Percentiles rank a stretch among this genome's conserved stretches.
Conservation (phyloP, 23 tunicate genomes). For the Phallusia fumigata region DNA sequence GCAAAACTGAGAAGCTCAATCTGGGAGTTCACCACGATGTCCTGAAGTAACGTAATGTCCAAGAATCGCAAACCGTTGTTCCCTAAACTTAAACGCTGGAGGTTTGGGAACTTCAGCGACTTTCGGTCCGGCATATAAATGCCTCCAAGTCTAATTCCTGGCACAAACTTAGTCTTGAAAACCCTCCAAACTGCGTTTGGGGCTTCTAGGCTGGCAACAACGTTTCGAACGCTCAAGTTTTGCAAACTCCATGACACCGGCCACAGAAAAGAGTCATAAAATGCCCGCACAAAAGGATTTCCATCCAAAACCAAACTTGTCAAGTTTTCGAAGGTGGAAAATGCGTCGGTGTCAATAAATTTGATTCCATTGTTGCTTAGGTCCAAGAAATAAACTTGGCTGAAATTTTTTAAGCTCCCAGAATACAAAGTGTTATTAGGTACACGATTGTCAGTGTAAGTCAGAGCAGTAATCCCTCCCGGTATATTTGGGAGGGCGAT, state of each 20-base stretch:
- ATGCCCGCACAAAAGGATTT: conserved; percentile 16
- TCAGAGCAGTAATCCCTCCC: not conserved
- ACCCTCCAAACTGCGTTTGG: not conserved
- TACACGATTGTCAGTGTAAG: conserved; percentile 8
- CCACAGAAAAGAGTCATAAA: not conserved
- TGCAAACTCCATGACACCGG: not conserved
- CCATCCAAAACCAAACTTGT: conserved; percentile 7
- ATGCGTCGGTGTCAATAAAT: conserved; percentile 2
- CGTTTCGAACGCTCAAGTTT: conserved; percentile 26
- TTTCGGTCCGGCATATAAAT: not conserved
- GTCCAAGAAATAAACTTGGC: not conserved
- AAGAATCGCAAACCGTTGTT: not conserved
- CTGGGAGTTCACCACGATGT: not conserved
- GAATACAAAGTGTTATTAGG: not conserved
- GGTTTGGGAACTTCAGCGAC: not conserved
- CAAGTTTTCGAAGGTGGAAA: conserved; percentile 5
- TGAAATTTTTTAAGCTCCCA: not conserved
- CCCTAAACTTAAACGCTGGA: not conserved
- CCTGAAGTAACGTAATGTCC: not conserved
- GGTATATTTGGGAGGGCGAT: not conserved
- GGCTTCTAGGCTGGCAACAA: not conserved
- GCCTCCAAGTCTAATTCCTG: not conserved
- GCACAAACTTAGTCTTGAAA: not conserved
- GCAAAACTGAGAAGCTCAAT: not conserved
- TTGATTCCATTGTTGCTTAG: conserved; percentile 21